Base-by-base conservation (phyloP, 2,113 vertebrate species). In the Myxocyprinus asiaticus region DNA sequence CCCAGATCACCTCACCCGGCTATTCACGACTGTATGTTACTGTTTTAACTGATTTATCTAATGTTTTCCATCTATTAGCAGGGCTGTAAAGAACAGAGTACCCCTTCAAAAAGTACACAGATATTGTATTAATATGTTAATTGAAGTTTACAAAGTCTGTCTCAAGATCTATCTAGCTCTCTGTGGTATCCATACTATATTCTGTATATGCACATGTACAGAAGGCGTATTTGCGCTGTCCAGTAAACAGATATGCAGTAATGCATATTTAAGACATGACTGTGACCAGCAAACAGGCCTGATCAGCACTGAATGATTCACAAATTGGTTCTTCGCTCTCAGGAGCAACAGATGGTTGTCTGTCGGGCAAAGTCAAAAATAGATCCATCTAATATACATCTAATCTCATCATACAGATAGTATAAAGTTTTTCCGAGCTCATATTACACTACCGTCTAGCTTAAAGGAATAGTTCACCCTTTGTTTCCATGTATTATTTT, bases 311-410 rank as follows among this genome's bases (percentile, higher is more conserved):
- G 67, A 83, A 77, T 83, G 82, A 81, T 83, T 83, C 78, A 83
- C 72, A 69, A 14, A 77, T 42, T 9, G 7, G 15, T 5, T 76
- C 76, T 80, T 33, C 55, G 42, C 62, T 83, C 55, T 72, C 12
- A 45, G 61, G 48, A 78, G 74, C 82, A 78, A 83, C 82, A 83
- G 82, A 83, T 83, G 78, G 82, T 78, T 67, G 78, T 67, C 78
- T 67, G 82, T 67, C 76, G 12, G 51, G n/a, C 48, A 11, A 15
- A 67, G 73, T 59, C 73, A 68, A 77, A 83, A 83, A 83, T 81
- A 83, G 78, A 80, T 77, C 73, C 63, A 62, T 71, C 72, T 70
- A 73, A 79, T 79, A 33, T 66, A 76, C 59, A 11, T 56, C 62
- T 67, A 77, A 83, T 77, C 74, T 67, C 33, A 44, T 15, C n/a